A percentile compares a stretch with the other conserved stretches of the same genome.
phyloP scores from a whole-genome alignment of 2,888 invertebrate species.

The Hemaris fuciformis region DNA sequence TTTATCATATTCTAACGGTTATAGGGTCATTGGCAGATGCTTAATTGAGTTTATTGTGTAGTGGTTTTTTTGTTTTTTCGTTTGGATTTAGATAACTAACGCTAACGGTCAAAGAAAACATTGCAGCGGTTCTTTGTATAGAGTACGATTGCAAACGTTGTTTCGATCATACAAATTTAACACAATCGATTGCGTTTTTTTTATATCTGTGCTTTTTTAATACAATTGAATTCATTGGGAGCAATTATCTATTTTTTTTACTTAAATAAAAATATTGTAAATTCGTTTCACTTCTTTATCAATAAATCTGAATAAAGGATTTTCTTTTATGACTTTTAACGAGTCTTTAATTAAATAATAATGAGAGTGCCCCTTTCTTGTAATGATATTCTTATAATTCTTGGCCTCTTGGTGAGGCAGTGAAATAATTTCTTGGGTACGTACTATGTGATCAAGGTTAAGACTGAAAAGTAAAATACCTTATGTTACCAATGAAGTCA shows the following conservation, averaged over 20 bases:
- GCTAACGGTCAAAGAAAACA: conserved; percentile 7
- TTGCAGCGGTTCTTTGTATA: neutral
- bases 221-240: neutral
- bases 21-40: conserved; percentile 19
- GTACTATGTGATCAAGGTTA: too few relatives aligned
- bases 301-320: neutral
- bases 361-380: too few relatives aligned
- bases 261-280: too few relatives aligned
- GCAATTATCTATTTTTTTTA: neutral
- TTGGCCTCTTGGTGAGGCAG: too few relatives aligned
- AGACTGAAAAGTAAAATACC: too few relatives aligned
- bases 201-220: neutral
- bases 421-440: too few relatives aligned
- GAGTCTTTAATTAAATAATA: too few relatives aligned
- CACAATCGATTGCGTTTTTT: neutral
- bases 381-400: too few relatives aligned
- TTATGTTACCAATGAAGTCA: too few relatives aligned
- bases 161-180: neutral
- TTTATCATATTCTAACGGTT: conserved; percentile 49
- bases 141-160: neutral
- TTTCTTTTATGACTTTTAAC: neutral
- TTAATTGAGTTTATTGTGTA: conserved; percentile 14
- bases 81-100: neutral
- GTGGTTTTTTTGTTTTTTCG: conserved; percentile 2
- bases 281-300: too few relatives aligned